phyloP scores from a whole-genome alignment of 2,888 invertebrate genomes.

The Tipula vernalis region DNA sequence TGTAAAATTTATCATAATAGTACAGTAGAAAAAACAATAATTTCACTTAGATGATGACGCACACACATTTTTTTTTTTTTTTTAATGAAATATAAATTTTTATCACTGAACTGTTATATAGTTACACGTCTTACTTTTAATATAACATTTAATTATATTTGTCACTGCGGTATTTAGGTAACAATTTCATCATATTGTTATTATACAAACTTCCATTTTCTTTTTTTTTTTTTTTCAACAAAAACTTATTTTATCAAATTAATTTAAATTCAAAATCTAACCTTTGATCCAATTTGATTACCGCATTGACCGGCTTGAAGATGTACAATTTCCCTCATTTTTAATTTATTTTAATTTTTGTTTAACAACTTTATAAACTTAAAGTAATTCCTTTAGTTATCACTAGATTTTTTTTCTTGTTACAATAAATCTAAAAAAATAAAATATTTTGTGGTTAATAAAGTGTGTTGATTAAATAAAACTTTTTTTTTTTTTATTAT shows the following conservation, averaged over 20 bases:
- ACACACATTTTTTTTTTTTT: background rate
- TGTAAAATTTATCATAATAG: background rate
- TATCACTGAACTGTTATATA: background rate
- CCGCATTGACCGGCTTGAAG: slow-evolving; percentile 84
- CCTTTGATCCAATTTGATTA: slow-evolving; percentile 88
- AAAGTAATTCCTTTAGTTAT: background rate
- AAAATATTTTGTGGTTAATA: background rate
- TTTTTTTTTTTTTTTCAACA: background rate
- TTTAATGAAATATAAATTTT: background rate
- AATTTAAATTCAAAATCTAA: slow-evolving; percentile 28
- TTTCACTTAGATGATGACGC: background rate
- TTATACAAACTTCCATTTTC: background rate
- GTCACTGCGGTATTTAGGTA: background rate
- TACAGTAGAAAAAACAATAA: background rate
- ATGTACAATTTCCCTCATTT: slow-evolving; percentile 87
- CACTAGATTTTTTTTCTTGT: background rate
- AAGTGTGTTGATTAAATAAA: background rate
- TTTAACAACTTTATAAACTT: slow-evolving; percentile 22
- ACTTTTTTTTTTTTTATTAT: background rate
- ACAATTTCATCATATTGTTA: background rate
- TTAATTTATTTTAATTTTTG: slow-evolving; percentile 35
- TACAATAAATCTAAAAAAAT: background rate
- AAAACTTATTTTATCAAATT: background rate
- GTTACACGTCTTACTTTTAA: background rate
- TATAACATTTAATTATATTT: background rate